phyloP scores from a whole-genome alignment of 2,888 invertebrate species.

The Galeopsomyia nigrocyanea region DNA sequence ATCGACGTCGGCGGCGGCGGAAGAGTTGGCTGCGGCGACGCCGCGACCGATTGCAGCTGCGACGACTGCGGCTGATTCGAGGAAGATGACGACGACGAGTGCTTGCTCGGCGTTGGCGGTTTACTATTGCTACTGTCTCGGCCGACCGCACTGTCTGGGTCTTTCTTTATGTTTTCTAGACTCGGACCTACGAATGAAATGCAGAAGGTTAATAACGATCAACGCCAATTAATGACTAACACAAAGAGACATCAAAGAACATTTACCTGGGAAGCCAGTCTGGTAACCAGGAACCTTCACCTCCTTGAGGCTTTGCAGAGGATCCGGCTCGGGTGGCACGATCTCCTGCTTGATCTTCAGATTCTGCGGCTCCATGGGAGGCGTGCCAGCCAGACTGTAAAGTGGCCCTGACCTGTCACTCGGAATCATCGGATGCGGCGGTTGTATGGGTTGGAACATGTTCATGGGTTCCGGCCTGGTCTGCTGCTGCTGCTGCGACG shows the following conservation, averaged over 20 bases:
- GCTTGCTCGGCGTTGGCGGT: slow-evolving; percentile 65
- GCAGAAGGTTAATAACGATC: background rate
- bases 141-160: slow-evolving; percentile 73
- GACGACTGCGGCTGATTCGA: slow-evolving; percentile 53
- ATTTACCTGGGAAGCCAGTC: slow-evolving; percentile 76
- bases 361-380: slow-evolving; percentile 77
- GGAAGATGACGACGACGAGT: slow-evolving; percentile 55
- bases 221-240: background rate
- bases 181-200: slow-evolving; percentile 73
- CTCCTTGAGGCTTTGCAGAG: slow-evolving; percentile 83
- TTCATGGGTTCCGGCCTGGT: slow-evolving; percentile 59
- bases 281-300: slow-evolving; percentile 84
- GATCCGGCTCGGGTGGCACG: slow-evolving; percentile 74
- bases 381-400: slow-evolving; percentile 63
- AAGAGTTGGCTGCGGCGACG: slow-evolving; percentile 67
- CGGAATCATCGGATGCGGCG: slow-evolving; percentile 56
- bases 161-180: slow-evolving; percentile 81
- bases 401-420: slow-evolving; percentile 56
- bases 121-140: slow-evolving; percentile 59
- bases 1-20: slow-evolving; percentile 76
- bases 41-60: slow-evolving; percentile 63
- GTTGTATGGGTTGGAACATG: slow-evolving; percentile 65
- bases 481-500: slow-evolving; percentile 53
- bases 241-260: slow-evolving; percentile 62
- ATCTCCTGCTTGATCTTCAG: slow-evolving; percentile 81